Evolutionary conservation across 2,888 invertebrate genomes (phyloP), one percentile per base, ranked within the genome.

Genomic region (Celastrina argiolus): DNA sequence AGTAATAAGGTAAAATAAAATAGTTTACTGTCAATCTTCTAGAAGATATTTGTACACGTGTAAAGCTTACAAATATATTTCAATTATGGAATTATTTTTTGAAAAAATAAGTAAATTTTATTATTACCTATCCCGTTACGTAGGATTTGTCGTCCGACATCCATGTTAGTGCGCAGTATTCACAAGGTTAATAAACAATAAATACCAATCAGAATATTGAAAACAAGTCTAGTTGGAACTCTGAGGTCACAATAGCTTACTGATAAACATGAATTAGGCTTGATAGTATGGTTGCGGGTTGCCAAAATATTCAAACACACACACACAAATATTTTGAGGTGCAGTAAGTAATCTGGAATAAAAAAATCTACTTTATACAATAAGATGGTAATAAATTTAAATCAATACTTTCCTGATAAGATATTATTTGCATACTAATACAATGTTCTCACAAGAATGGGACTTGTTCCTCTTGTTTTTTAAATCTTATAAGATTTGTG

Each of bases 1-100:
- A 82, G 82, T 75, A 83, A 77, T 83, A 80, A 88, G 90, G 89
- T 89, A 77, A 81, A 80, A 71, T 78, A 78, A 74, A 78, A 75
- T 76, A 75, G 76, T 77, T 74, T 72, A 74, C 69, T 70, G 68
- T 68, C 70, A 68, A 70, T 74, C 74, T 69, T 59, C 70, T 69
- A 70, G 73, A 73, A 72, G 71, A 73, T 72, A 77, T 66, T 66
- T 70, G 72, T 80, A 78, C 83, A 84, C 84, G 83, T 84, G 81
- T 77, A 78, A 66, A 66, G 67, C 10, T 36, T 0, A 12, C 7
- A 18, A 51, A 51, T 22, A 10, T 36, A n/a, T 36, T 36, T 36
- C 12, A 12, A 22, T 26, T 10, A 45, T 3, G 22, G 5, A 51
- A 12, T 51, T 51, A 5, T 22, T 45, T 10, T 45, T 0, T 51